Base-by-base conservation (phyloP, 2,888 invertebrate species). In the Dilophus febrilis region DNA sequence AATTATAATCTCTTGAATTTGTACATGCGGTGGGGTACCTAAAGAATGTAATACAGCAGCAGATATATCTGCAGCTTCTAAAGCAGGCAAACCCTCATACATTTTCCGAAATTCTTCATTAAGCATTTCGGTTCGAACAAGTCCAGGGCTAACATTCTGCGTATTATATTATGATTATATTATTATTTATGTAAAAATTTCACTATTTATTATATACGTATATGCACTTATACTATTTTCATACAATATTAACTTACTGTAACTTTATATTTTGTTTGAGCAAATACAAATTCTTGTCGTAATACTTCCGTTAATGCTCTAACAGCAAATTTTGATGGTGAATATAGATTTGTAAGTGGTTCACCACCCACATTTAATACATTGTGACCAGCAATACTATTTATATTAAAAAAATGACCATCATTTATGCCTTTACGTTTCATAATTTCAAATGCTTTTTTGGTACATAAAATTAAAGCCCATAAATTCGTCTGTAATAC, bases 371-470 rank as follows among this genome's bases (percentile, higher is more conserved):
- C 56, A n/a, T 56, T 49, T 10, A 64, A 63, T 50, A 64, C 60
- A 4, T 54, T 56, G 46, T 66, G 65, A 4, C 66, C 66, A 45
- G 64, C 52, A 40, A 65, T 56, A 40, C 69, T 68, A 35, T 64
- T 64, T 1, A 65, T 55, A 38, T 61, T 62, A 19, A 65, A 57
- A 16, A 67, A 62, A 40, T 61, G 58, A 12, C 68, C 68, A 35
- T 61, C 56, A n/a, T n/a, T n/a, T 30, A 64, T 54, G 6, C 49
- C 47, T 4, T 39, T 44, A 36, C 52, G 55, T 43, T 58, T 62
- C 67, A 70, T 68, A 2, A 65, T 59, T 1, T 57, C 53, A 26
- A 66, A 53, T 2, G 65, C 67, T 40, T 58, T 58, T 3, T 65
- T 60, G 1, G 59, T 56, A 47, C 67, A 67, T 41, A 61, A 48